Evolutionary conservation across 2,888 invertebrate genomes (phyloP).

Genomic region (Leptopilina myrica): DNA sequence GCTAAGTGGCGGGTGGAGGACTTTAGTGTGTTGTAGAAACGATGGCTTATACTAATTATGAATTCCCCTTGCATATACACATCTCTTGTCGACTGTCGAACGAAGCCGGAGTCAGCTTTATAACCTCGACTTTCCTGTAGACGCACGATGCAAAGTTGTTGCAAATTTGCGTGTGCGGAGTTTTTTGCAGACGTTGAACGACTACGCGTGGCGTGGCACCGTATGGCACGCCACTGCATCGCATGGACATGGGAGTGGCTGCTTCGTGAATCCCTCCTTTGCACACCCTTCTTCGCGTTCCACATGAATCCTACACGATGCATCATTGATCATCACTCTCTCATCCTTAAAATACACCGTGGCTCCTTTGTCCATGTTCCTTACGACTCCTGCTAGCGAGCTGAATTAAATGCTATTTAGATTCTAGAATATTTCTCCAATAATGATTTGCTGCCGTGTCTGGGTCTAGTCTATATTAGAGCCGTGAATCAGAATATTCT

Average conservation of each 20-base stretch:
- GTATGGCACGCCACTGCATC: constrained; percentile 43
- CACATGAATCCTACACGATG: constrained; percentile 25
- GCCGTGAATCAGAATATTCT: too few species aligned
- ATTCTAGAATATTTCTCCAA: too few species aligned
- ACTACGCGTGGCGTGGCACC: constrained; percentile 54
- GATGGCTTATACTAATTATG: constrained; percentile 51
- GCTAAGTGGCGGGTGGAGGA: too few species aligned
- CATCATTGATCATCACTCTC: constrained; percentile 30
- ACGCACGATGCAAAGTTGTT: constrained; percentile 45
- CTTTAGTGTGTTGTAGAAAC: background rate
- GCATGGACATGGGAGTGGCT: constrained; percentile 53
- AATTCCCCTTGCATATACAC: constrained; percentile 54
- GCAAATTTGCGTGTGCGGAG: constrained; percentile 64
- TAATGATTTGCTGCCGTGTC: too few species aligned
- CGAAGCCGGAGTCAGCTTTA: constrained; percentile 24
- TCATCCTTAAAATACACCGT: constrained; percentile 6
- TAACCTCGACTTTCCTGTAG: constrained; percentile 45
- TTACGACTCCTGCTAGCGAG: too few species aligned
- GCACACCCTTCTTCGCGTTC: constrained; percentile 38
- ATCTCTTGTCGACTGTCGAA: constrained; percentile 47
- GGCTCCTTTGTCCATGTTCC: background rate
- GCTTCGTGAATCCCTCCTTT: constrained; percentile 38
- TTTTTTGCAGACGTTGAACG: constrained; percentile 61
- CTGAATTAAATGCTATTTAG: too few species aligned
- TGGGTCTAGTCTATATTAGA: too few species aligned